Evolutionary conservation across 2,888 invertebrate genomes (phyloP), one percentile per base, ranked within the genome.

Genomic region (Ochropleura plecta): DNA sequence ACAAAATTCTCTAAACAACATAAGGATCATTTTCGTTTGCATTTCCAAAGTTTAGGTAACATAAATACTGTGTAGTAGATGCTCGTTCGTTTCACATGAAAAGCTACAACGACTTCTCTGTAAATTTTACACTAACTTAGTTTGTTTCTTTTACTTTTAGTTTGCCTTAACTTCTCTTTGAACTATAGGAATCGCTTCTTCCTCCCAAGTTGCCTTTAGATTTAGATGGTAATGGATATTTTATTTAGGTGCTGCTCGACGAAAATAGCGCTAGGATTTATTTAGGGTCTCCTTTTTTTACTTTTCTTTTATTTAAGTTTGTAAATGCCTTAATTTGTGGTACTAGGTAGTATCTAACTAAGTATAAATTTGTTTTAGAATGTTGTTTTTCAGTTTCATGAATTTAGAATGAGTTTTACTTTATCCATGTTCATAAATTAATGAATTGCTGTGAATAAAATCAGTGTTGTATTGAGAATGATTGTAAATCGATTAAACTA

Each of bases 91-190:
- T 86, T 77, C 85, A 80, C 84, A 84, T 83, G 84, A 78, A 84
- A 77, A 68, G 73, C 66, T 79, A 76, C 79, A 88, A 82, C 84
- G 87, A 88, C 82, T 88, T 77, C 73, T 82, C 75, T 68, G 81
- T 71, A 79, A 77, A 84, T 85, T 85, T 85, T 85, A 70, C 80
- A 82, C 82, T 85, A 82, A 85, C 83, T 81, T 78, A 81, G 83
- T 86, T 88, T 83, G 73, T 81, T 76, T 76, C 71, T 86, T 78
- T 78, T 76, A 70, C 76, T 77, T 83, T 75, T 69, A 79, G 76
- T 75, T 84, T 70, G 46, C 63, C 64, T 73, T 73, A 79, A 82
- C 73, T 86, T 85, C 65, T 65, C 78, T 86, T 85, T 86, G 79
- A 87, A 82, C 66, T 73, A 76, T 73, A 73, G 70, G 73, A 71